Evolutionary conservation across 2,113 vertebrate species (phyloP).

Genomic region (Mesembrinibis cayennensis): DNA sequence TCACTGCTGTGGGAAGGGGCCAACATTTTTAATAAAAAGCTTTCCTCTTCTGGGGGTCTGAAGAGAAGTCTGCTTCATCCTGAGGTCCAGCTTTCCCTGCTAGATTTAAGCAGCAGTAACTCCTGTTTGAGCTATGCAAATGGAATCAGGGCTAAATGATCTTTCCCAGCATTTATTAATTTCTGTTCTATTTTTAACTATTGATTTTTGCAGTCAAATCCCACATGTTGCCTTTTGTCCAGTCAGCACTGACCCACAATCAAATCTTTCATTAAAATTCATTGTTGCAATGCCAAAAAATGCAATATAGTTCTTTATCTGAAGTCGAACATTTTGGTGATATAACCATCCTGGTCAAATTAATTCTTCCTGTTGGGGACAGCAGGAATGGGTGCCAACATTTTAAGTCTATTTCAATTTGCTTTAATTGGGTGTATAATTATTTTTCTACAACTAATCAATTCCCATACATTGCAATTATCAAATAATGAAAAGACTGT

Average conservation of each 20-base stretch:
- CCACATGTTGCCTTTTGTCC: not conserved
- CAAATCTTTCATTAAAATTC: not conserved
- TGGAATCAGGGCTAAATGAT: not conserved
- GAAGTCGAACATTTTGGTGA: not conserved
- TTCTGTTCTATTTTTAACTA: constrained; percentile 3
- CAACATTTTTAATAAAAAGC: not conserved
- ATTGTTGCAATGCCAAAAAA: not conserved
- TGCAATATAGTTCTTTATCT: not conserved
- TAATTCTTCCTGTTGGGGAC: not conserved
- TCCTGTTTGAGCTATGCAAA: not conserved
- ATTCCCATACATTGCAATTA: constrained; percentile 29
- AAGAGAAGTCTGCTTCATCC: not conserved
- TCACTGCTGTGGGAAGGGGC: not conserved
- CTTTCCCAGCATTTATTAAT: not conserved
- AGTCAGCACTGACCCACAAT: not conserved
- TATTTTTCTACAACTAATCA: constrained; percentile 43
- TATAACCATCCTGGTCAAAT: not conserved
- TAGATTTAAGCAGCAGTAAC: not conserved
- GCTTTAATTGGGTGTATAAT: constrained; percentile 41
- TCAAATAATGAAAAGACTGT: constrained; percentile 24
- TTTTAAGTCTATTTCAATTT: constrained; percentile 26
- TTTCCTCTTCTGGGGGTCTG: not conserved
- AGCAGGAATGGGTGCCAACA: not conserved
- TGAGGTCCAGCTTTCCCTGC: not conserved
- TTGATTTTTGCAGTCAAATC: not conserved